Base-by-base conservation (phyloP, 2,888 invertebrate genomes). In the Graphium colonna region DNA sequence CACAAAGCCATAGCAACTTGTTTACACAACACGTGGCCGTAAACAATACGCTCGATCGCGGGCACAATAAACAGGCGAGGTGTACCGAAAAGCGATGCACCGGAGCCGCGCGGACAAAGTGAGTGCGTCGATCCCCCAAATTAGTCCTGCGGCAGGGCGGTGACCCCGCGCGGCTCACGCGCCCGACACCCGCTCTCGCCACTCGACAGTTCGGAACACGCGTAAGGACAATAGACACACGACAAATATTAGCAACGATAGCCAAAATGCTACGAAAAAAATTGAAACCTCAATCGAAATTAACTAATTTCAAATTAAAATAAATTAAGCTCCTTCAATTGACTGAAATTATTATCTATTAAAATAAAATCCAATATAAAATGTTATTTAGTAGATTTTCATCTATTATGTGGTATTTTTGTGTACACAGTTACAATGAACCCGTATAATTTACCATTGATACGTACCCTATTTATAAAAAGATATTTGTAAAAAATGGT, bases 121-220 rank as follows among this genome's bases (percentile, higher is more conserved):
- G 77, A 84, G 85, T 83, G 21, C 88, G 87, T 76, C 85, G 87
- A 81, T 85, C 83, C 89, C 82, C 89, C 86, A 79, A 89, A 88
- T 89, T 89, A 89, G 87, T 88, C 86, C 86, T 86, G 87, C 76
- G 79, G 79, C 78, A 72, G 87, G 86, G 82, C 87, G 85, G 77
- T 87, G 87, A 86, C 87, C 88, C 75, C 78, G 36, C 12, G n/a
- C 36, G 12, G 1, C 59, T 57, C 64, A 52, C 58, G 64, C 43
- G 44, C 28, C 39, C 48, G 43, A 16, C 28, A 15, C 39, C 16
- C 41, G 41, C 17, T 13, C 9, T 10, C 9, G n/a, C 33, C 33
- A 8, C 28, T 21, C 21, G 21, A 21, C 5, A 21, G 21, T 3
- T 21, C 21, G 21, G 21, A 21, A 21, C 5, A 21, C 21, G 5